Evolutionary conservation across 2,888 invertebrate species (phyloP), one percentile per base, ranked within the genome.

Genomic region (Anthrax anthrax): DNA sequence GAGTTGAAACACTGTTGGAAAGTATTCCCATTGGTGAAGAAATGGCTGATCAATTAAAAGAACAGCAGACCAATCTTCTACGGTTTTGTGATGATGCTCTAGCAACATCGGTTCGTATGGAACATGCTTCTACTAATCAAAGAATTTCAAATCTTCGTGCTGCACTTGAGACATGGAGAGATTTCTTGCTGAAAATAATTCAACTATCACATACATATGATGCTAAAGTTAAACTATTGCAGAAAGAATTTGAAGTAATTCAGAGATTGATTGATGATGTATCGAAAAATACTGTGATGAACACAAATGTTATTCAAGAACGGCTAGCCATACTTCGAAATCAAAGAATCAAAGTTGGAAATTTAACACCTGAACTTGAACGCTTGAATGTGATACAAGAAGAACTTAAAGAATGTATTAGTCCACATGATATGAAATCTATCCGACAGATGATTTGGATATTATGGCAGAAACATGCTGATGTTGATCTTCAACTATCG

Each of bases 371-470:
- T 29, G 78, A 81, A 46, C 69, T 88, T 19, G 85, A 88, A 61
- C 72, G 77, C 32, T 69, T 88, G 1, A 80, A 79, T 39, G 77
- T 81, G 1, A 78, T 79, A 29, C 82, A 86, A 56, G 87, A 89
- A 62, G 82, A 88, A 63, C 70, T 91, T 4, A 85, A 87, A 57
- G 87, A 89, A 60, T 85, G 84, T 56, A 72, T 90, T 6, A 86
- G 85, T 62, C 86, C 88, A 0, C 77, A 80, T 41, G 90, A 91
- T 59, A 81, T 87, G 66, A 84, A 88, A 61, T 72, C 80, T 14
- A 77, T 89, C 42, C 80, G 80, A 54, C 89, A 89, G 61, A 76
- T 78, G 53, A 75, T 82, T 51, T 84, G 86, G 78, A 73, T 87
- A 50, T 64, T 89, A 44, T 75, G 78, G 65, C 87, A 90, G 60